Evolutionary conservation across 2,797 vertebrate species (phyloP).

Genomic region (Merluccius polli): DNA sequence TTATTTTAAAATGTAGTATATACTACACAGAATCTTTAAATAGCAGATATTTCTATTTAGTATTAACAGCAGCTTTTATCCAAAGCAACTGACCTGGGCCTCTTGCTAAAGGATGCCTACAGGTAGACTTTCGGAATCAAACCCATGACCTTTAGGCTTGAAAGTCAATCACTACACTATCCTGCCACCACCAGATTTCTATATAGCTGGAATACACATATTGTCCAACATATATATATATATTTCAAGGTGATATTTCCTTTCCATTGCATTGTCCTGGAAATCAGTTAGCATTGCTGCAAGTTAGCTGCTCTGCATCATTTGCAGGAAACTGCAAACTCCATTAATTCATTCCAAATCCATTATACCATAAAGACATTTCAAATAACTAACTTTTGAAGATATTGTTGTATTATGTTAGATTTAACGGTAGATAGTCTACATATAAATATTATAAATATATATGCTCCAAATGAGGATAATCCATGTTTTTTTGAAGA

Average conservation of each 20-base stretch:
- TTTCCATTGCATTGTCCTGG: background rate
- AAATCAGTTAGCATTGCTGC: background rate
- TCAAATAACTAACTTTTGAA: background rate
- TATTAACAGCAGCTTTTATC: no score
- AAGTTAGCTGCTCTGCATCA: background rate
- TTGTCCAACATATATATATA: background rate
- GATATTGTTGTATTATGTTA: no score
- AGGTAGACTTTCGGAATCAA: background rate
- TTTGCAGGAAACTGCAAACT: background rate
- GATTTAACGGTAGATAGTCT: no score
- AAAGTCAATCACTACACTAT: background rate
- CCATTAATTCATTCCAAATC: background rate
- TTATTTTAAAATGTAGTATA: no score
- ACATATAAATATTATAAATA: no score
- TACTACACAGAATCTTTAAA: no score
- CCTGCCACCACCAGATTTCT: background rate
- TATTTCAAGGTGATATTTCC: background rate
- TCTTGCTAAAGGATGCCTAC: no score
- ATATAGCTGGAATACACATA: background rate
- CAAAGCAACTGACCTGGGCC: no score
- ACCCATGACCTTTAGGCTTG: background rate
- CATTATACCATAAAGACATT: background rate
- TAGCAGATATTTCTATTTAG: no score
- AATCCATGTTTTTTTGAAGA: no score
- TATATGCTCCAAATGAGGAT: no score